Percentiles rank a stretch among this genome's conserved stretches.
phyloP scores from a whole-genome alignment of 1,140 invertebrate genomes.

The Sycophila sp. region DNA sequence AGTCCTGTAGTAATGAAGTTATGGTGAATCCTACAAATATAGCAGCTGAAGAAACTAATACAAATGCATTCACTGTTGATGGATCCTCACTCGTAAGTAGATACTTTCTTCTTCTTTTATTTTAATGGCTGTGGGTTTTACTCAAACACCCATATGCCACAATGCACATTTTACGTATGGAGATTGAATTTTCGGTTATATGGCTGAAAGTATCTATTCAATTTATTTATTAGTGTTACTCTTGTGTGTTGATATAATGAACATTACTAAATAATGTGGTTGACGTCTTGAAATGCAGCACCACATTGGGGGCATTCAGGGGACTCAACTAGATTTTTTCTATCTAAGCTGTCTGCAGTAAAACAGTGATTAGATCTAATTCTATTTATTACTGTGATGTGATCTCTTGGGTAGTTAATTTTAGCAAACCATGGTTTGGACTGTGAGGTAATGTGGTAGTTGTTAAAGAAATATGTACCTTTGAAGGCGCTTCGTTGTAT shows the following conservation, averaged over 20 bases:
- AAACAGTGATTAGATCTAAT: not conserved
- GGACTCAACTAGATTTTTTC: not conserved
- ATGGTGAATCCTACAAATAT: too few species aligned
- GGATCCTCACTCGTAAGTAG: too few species aligned
- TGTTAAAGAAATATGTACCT: too few species aligned
- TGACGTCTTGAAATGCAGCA: not conserved
- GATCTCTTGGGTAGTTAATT: not conserved
- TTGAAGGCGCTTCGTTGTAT: too few species aligned
- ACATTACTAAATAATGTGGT: not conserved
- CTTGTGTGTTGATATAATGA: not conserved
- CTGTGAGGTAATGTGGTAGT: too few species aligned
- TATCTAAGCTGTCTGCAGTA: not conserved
- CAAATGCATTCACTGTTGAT: too few species aligned
- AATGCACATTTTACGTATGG: not conserved
- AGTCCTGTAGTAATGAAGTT: too few species aligned
- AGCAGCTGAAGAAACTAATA: too few species aligned
- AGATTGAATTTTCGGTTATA: not conserved
- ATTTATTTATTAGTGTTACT: not conserved
- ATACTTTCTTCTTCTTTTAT: too few species aligned
- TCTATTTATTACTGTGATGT: not conserved
- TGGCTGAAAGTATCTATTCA: not conserved
- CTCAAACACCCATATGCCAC: not conserved
- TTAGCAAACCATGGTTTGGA: too few species aligned
- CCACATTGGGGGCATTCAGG: not conserved
- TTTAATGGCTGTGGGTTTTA: not conserved